phyloP scores from a whole-genome alignment of 2,888 invertebrate genomes.

The Amphipyra berbera region DNA sequence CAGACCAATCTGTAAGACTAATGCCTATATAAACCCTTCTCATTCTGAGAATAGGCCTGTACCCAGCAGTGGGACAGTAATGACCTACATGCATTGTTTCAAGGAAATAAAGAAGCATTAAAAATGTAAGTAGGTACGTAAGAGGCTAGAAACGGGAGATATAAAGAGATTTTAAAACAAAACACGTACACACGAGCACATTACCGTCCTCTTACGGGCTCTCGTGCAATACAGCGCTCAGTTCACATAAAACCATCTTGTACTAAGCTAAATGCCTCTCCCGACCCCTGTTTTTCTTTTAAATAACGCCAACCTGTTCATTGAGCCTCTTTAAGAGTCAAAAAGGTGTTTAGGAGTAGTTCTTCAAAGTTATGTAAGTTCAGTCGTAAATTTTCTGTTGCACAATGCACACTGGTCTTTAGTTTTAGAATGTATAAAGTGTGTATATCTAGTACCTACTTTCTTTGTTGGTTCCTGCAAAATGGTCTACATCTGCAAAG shows the following conservation, averaged over 20 bases:
- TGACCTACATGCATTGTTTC: neutral
- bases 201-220: conserved; percentile 34
- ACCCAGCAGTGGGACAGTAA: too few species aligned
- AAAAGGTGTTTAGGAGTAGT: conserved; percentile 35
- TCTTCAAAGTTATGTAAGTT: conserved; percentile 9
- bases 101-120: conserved; percentile 12
- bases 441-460: conserved; percentile 1
- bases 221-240: conserved; percentile 16
- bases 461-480: conserved; percentile 6
- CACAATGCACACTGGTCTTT: neutral
- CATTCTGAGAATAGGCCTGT: too few species aligned
- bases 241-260: conserved; percentile 50
- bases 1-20: too few species aligned
- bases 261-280: conserved; percentile 52
- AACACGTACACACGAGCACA: conserved; percentile 22
- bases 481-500: conserved; percentile 25
- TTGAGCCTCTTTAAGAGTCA: conserved; percentile 23
- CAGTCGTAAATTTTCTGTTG: neutral
- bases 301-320: conserved; percentile 48
- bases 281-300: conserved; percentile 58
- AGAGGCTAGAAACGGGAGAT: neutral
- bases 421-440: neutral
- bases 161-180: conserved; percentile 27
- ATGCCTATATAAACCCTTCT: too few species aligned
- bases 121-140: conserved; percentile 7